phyloP scores from a whole-genome alignment of 1,140 invertebrate species.

The Notospermus geniculatus region DNA sequence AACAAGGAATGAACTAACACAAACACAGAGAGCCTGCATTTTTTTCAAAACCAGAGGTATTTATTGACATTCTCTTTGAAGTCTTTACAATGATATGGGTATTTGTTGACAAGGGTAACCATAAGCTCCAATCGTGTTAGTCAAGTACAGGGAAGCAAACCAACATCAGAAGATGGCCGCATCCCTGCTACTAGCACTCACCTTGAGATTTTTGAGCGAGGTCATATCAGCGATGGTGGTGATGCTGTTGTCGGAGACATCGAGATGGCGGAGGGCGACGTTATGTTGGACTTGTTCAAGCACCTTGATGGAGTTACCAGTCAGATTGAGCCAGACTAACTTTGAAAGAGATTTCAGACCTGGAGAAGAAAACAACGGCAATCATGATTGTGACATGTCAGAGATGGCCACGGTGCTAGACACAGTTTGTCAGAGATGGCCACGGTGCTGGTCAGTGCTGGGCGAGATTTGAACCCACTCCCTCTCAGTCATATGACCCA shows the following conservation, averaged over 20 bases:
- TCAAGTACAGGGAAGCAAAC: no score
- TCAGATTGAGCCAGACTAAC: slow-evolving; percentile 72
- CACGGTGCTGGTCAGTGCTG: slow-evolving; percentile 9
- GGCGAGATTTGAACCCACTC: neutral
- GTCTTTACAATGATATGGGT: no score
- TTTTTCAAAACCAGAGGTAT: no score
- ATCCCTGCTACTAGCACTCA: slow-evolving; percentile 59
- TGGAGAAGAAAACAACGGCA: slow-evolving; percentile 27
- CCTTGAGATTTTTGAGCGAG: slow-evolving; percentile 75
- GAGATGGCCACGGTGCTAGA: slow-evolving; percentile 81
- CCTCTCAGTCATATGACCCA: no score
- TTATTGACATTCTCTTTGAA: no score
- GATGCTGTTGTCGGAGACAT: slow-evolving; percentile 87
- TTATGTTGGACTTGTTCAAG: slow-evolving; percentile 84
- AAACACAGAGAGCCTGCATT: no score
- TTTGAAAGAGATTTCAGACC: slow-evolving; percentile 75
- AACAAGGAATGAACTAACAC: no score
- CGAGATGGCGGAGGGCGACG: slow-evolving; percentile 74
- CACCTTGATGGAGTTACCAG: slow-evolving; percentile 73
- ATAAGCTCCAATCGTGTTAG: no score
- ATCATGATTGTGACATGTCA: slow-evolving; percentile 82
- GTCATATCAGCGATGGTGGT: slow-evolving; percentile 79
- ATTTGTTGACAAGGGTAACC: no score
- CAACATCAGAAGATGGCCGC: no score
- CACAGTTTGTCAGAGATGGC: slow-evolving; percentile 62